Conservation (phyloP, 2,113 vertebrate genomes). For the Trematomus loennbergii region DNA sequence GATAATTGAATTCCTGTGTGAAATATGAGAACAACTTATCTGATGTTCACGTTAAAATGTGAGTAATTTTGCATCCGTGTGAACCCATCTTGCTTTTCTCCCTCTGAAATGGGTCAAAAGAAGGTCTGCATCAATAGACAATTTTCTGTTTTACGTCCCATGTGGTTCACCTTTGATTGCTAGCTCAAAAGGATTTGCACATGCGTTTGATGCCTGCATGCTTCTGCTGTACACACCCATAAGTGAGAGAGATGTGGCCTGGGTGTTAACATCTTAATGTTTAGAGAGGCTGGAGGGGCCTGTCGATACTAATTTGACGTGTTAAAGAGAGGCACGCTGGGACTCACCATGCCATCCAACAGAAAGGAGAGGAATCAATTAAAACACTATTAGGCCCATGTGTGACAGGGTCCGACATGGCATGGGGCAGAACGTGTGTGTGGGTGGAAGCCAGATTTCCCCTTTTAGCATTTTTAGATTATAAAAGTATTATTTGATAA, state of each 20-base stretch:
- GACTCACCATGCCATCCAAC: constrained; percentile 52
- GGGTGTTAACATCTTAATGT: constrained; percentile 54
- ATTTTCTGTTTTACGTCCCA: constrained; percentile 36
- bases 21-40: neutral
- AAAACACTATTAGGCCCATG: constrained; percentile 67
- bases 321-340: constrained; percentile 53
- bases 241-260: constrained; percentile 25
- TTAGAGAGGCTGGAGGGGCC: constrained; percentile 41
- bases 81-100: neutral
- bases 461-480: too few species aligned
- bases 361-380: constrained; percentile 72
- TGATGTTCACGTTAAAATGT: neutral
- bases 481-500: too few species aligned
- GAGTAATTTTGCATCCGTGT: neutral
- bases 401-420: constrained; percentile 54
- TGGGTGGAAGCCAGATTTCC: neutral
- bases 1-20: neutral
- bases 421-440: neutral
- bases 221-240: neutral
- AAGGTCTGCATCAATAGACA: constrained; percentile 21
- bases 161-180: constrained; percentile 50
- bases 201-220: neutral
- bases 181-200: constrained; percentile 15
- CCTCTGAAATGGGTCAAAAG: constrained; percentile 9
- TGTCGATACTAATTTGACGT: constrained; percentile 66